Conservation (phyloP, 2,888 invertebrate genomes). For the Drosophila anomalata region DNA sequence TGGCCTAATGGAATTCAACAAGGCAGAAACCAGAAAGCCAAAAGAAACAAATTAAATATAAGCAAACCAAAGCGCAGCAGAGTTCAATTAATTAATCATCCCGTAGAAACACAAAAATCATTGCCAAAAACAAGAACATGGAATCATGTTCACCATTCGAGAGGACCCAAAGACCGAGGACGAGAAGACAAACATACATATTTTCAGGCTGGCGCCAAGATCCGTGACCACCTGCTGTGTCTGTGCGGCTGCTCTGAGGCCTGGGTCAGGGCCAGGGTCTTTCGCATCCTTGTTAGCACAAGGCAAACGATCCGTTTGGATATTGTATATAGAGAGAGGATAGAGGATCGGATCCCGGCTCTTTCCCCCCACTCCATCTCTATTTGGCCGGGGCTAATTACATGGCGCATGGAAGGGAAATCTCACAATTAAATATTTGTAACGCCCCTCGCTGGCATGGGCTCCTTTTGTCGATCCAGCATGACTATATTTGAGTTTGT, state of each 20-base stretch:
- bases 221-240: slow-evolving; percentile 80
- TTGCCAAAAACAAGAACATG: slow-evolving; percentile 65
- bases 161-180: slow-evolving; percentile 11
- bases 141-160: slow-evolving; percentile 17
- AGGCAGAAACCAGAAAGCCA: slow-evolving; percentile 52
- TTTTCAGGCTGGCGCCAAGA: slow-evolving; percentile 78
- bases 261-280: slow-evolving; percentile 20
- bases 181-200: slow-evolving; percentile 52
- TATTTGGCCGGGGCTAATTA: slow-evolving; percentile 73
- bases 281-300: slow-evolving; percentile 80
- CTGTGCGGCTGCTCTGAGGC: slow-evolving; percentile 53
- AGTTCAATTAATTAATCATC: slow-evolving; percentile 76
- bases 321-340: slow-evolving; percentile 1
- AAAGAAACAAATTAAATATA: slow-evolving; percentile 73
- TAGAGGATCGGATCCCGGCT: slow-evolving; percentile 10
- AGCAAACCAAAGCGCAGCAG: slow-evolving; percentile 62
- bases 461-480: slow-evolving; percentile 38
- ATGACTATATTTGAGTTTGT: slow-evolving; percentile 48
- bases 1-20: slow-evolving; percentile 72
- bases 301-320: slow-evolving; percentile 52
- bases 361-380: slow-evolving; percentile 21
- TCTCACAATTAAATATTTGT: slow-evolving; percentile 81
- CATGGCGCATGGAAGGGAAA: slow-evolving; percentile 64
- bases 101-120: slow-evolving; percentile 59
- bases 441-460: slow-evolving; percentile 65